These are phyloP conservation scores for Eulimnadia texana DNA, from an alignment of 1,140 invertebrate species.

Conservation along the genomic window DNA sequence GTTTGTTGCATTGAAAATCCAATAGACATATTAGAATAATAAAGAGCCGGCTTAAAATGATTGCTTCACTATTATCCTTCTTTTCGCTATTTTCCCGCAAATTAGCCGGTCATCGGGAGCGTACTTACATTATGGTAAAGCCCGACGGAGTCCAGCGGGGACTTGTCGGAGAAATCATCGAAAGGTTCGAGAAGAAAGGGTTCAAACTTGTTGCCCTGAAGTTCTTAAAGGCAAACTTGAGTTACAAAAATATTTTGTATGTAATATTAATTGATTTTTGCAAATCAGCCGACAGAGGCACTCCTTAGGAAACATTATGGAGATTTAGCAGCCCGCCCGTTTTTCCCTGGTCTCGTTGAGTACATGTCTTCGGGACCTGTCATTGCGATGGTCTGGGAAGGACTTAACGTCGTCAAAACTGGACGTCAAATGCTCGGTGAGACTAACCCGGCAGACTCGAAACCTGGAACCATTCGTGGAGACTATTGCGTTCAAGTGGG, in stretches of 20 bases:
- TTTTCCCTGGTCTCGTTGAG: conserved; percentile 84
- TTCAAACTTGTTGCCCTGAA: conserved; percentile 96
- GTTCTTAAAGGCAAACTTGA: conserved; percentile 57
- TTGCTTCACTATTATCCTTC: conserved; percentile 6
- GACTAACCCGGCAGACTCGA: conserved; percentile 87
- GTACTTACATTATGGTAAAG: conserved; percentile 97
- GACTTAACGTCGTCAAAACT: conserved; percentile 84
- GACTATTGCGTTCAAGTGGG: conserved; percentile 91
- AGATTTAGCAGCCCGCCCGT: conserved; percentile 70
- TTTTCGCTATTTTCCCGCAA: conserved; percentile 37
- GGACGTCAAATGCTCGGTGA: conserved; percentile 89
- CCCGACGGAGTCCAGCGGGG: conserved; percentile 96
- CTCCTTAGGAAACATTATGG: conserved; percentile 78
- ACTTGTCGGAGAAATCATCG: conserved; percentile 87
- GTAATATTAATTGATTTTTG: neutral
- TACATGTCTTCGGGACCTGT: conserved; percentile 82
- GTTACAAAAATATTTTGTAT: neutral
- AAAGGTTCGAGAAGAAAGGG: conserved; percentile 90
- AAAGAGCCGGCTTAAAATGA: neutral
- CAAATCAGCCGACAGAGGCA: conserved; percentile 50
- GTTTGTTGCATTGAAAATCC: too few relatives aligned
- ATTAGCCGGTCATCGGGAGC: conserved; percentile 66
- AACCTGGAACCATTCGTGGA: conserved; percentile 86
- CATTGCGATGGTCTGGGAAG: conserved; percentile 60
- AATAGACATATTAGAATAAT: neutral